Base-by-base conservation (phyloP, 2,113 vertebrate genomes). In the Corydoras maculifer region DNA sequence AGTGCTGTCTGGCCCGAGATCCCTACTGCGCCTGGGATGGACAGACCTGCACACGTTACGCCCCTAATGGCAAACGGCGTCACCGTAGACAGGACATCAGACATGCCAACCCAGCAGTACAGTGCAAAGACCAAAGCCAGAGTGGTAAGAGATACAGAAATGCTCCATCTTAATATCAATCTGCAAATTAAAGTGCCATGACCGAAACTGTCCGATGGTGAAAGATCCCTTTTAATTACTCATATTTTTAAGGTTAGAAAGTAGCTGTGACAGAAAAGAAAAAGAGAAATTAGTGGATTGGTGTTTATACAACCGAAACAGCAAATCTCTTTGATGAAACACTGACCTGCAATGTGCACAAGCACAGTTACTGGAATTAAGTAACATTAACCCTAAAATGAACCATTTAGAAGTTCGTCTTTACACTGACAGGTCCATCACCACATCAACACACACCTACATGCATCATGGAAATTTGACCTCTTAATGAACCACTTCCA, bases 11-110 rank as follows among this genome's bases (percentile, higher is more conserved):
- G 83, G 96, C 95, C 72, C 87, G 96, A 75, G 96, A 98, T 70
- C 95, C 95, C 1, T 98, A 98, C 82, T 98, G 96, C 0, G 84
- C 94, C 75, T 98, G 96, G 96, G 94, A 98, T 0, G 95, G 96
- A 4, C 61, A 80, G 0, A 82, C 92, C 80, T 98, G 95, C 69
- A 73, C 93, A 8, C 90, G 63, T 31, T 91, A 88, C 81, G 74
- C 84, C 50, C 81, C 90, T 11, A 84, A 88, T 75, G 82, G 81
- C 0, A 81, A 91, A 75, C 94, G 95, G 0, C 93, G 91, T 63
- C 88, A 84, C 68, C 93, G 96, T 70, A 87, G 95, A 57, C 96
- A 95, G 81, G 89, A 93, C 18, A 77, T 89, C 67, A 88, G 68
- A 11, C 91, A 94, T 0, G 86, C 91, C 54, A 94, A 95, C 84